These are phyloP conservation scores for Agapostemon virescens DNA, from an alignment of 2,888 invertebrate genomes.

Conservation along the genomic window DNA sequence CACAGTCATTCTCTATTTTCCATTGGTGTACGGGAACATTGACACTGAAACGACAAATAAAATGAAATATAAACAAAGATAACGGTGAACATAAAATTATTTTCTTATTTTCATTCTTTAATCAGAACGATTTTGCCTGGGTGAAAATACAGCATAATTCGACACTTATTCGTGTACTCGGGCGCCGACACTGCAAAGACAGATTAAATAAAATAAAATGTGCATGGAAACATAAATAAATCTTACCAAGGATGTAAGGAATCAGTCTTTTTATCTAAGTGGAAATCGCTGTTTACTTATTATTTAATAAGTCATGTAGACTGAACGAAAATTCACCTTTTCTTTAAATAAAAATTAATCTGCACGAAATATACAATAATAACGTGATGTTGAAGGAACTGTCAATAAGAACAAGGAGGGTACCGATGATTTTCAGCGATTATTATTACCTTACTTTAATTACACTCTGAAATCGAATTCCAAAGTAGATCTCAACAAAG, in stretches of 20 bases:
- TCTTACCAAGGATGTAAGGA: too few species aligned
- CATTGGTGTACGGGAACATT: not conserved
- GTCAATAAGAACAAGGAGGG: not conserved
- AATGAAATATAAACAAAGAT: not conserved
- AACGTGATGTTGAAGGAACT: not conserved
- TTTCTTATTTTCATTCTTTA: too few species aligned
- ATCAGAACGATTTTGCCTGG: too few species aligned
- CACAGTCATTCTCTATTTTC: not conserved
- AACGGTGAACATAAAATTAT: not conserved
- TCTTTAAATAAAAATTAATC: not conserved
- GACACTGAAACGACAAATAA: not conserved
- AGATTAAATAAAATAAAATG: not conserved
- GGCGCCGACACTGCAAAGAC: not conserved
- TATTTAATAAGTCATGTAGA: not conserved
- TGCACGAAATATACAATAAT: not conserved
- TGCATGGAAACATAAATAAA: not conserved
- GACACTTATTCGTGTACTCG: not conserved
- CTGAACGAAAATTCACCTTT: not conserved
- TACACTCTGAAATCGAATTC: constrained; percentile 7
- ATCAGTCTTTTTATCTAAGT: too few species aligned
- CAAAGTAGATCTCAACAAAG: constrained; percentile 14
- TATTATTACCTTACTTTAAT: constrained; percentile 9
- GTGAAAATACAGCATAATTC: too few species aligned
- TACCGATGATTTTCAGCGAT: constrained; percentile 6
- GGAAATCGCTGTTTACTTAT: too few species aligned